Base-by-base conservation (phyloP, 2,113 vertebrate genomes). In the Potamarius usumacintae region DNA sequence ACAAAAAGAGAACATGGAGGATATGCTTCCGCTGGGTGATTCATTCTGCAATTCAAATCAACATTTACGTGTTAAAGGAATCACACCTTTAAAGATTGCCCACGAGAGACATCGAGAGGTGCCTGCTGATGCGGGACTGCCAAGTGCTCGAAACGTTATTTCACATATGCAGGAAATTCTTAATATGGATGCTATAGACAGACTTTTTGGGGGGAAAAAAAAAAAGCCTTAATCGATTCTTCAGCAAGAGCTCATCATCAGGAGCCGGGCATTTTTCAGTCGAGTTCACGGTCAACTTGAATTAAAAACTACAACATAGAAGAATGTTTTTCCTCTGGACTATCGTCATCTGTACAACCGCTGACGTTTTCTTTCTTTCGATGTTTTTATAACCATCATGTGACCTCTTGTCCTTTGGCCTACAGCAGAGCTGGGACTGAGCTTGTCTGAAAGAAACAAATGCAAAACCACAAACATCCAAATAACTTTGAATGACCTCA, bases 41-140 rank as follows among this genome's bases (percentile, higher is more conserved):
- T 12, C 30, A 0, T 48, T 87, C 87, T 65, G 78, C 83, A 82
- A 89, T 85, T 87, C 50, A 82, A 76, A 87, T 85, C 18, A 81
- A 80, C 72, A 72, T 34, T 34, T 57, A 63, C n/a, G 65, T 71
- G 53, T 53, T 74, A 74, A 81, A 78, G 0, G 9, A n/a, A 78
- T 88, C 74, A 84, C 57, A 55, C 63, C 58, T 15, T 83, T 84
- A 12, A 85, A 77, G 48, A 58, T 3, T 84, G 78, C 83, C 89
- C 83, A 87, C 86, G 14, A 50, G 50, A 69, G 72, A 48, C 25
- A 81, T 52, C 48, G 1, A 63, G 53, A 71, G 20, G 5, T 18
- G 60, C 25, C 58, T 65, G 57, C 55, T 60, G 77, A 82, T 22
- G 15, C 34, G 8, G 25, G 58, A 67, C 57, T 77, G 22, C 58